phyloP scores from a whole-genome alignment of 2,797 vertebrate species.

The Girardinus metallicus region DNA sequence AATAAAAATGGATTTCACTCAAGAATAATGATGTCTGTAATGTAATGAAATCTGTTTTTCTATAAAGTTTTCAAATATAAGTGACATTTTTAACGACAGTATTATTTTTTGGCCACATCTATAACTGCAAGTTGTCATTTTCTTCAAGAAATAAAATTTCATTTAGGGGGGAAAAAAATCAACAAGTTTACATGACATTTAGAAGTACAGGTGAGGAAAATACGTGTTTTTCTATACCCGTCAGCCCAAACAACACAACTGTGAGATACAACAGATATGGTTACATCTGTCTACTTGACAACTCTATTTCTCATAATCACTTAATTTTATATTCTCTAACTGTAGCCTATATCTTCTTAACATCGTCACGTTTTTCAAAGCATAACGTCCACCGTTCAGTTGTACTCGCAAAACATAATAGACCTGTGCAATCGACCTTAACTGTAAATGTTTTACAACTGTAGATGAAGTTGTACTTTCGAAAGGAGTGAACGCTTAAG shows the following conservation, averaged over 20 bases:
- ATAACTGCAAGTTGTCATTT: neutral
- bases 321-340: neutral
- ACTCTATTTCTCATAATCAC: neutral
- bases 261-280: neutral
- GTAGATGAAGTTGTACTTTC: neutral
- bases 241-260: neutral
- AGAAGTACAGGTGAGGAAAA: neutral
- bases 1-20: neutral
- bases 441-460: neutral
- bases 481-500: conserved; percentile 25
- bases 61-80: neutral
- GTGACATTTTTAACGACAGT: neutral
- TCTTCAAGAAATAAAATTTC: neutral
- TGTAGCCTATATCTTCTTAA: neutral
- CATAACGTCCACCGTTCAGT: neutral
- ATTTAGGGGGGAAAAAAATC: neutral
- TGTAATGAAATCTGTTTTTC: neutral
- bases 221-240: neutral
- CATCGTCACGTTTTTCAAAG: neutral
- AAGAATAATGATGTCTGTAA: neutral
- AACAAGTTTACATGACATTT: neutral
- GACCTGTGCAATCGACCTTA: neutral
- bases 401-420: neutral
- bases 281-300: neutral
- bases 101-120: neutral